These are phyloP conservation scores for Tolypeutes matacus DNA, from an alignment of 2,797 vertebrate genomes.

Conservation along the genomic window DNA sequence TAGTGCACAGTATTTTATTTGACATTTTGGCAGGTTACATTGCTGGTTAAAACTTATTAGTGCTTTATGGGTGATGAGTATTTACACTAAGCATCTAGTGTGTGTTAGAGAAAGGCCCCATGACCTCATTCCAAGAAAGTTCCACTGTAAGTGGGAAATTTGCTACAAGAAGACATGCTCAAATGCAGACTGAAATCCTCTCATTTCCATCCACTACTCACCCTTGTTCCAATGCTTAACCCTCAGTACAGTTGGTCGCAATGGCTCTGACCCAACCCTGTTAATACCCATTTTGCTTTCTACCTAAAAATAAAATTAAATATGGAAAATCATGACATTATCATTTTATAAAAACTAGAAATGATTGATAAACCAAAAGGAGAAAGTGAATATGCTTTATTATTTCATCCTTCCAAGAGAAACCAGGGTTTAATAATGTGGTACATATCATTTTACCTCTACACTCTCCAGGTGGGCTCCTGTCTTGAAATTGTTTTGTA, in stretches of 20 bases:
- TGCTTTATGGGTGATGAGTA: background rate
- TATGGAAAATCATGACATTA: background rate
- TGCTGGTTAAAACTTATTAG: background rate
- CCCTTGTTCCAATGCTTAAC: accelerated
- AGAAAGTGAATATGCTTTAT: background rate
- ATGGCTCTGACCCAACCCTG: background rate
- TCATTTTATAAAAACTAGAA: background rate
- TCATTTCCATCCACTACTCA: too few species aligned
- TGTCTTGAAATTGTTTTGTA: too few species aligned
- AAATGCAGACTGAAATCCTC: too few species aligned
- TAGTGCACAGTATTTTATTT: background rate
- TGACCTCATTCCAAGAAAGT: background rate
- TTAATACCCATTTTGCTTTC: background rate
- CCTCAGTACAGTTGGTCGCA: too few species aligned
- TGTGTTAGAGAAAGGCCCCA: background rate
- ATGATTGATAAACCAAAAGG: background rate
- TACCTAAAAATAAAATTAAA: background rate
- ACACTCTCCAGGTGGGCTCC: too few species aligned
- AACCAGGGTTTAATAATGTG: background rate
- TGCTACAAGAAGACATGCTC: background rate
- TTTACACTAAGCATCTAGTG: background rate
- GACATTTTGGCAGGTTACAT: background rate
- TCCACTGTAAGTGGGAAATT: background rate
- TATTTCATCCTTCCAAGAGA: background rate
- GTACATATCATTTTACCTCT: background rate